Percentiles rank a stretch among this genome's conserved stretches.
Evolutionary conservation across 2,888 invertebrate genomes (phyloP).

Genomic region (Chouioia cunea): DNA sequence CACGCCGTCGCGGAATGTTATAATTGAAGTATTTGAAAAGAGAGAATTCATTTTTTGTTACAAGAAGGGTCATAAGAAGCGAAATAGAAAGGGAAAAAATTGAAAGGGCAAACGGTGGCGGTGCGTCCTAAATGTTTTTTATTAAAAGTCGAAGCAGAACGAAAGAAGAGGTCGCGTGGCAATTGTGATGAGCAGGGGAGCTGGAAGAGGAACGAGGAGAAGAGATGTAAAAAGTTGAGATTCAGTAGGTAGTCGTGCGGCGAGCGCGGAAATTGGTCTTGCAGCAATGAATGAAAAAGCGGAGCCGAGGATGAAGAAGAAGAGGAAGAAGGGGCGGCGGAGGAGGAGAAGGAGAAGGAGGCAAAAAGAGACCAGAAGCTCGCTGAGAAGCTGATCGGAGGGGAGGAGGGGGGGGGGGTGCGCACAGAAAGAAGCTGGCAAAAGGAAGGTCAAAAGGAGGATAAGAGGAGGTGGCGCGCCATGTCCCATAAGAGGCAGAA

Average conservation of each 20-base stretch:
- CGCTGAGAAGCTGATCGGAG: constrained; percentile 6
- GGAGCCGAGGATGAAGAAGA: constrained; percentile 14
- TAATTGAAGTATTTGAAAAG: constrained; percentile 44
- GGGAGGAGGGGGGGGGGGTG: constrained; percentile 7
- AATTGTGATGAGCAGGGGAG: constrained; percentile 54
- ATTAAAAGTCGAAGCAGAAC: constrained; percentile 34
- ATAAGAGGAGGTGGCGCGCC: constrained; percentile 37
- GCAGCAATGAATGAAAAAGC: constrained; percentile 27
- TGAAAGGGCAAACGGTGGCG: constrained; percentile 28
- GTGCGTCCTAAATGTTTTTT: constrained; percentile 36
- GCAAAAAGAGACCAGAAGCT: constrained; percentile 42
- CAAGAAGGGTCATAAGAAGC: not conserved
- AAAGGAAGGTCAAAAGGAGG: constrained; percentile 36
- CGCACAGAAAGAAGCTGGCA: not conserved
- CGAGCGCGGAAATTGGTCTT: constrained; percentile 33
- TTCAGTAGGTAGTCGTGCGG: constrained; percentile 46
- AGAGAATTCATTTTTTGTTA: constrained; percentile 13
- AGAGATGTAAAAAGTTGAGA: constrained; percentile 49
- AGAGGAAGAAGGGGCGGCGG: constrained; percentile 42
- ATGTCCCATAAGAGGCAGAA: not conserved
- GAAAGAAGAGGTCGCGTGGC: constrained; percentile 58
- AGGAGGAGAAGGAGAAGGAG: constrained; percentile 39
- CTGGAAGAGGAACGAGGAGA: constrained; percentile 7
- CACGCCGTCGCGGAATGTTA: constrained; percentile 28
- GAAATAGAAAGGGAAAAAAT: constrained; percentile 20